Percentiles rank a stretch among this genome's conserved stretches.
Evolutionary conservation across 2,797 vertebrate genomes (phyloP).

Genomic region (Muraenolepis orangiensis): DNA sequence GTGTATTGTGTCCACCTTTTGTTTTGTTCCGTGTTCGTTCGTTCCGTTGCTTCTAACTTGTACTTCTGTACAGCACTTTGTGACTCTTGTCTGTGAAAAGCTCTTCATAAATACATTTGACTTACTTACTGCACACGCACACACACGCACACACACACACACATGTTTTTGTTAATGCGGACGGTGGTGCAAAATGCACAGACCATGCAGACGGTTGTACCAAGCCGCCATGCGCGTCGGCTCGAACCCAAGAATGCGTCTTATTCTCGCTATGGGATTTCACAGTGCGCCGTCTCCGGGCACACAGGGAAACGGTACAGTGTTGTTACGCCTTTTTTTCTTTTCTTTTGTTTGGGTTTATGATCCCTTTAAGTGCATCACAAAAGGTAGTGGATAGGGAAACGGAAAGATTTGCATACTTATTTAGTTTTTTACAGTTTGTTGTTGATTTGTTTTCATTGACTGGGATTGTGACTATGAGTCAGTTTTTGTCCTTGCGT

Average conservation of each 20-base stretch:
- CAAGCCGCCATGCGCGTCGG: neutral
- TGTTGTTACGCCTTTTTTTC: neutral
- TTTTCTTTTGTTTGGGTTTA: neutral
- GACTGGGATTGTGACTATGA: neutral
- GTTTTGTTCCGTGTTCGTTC: too few relatives aligned
- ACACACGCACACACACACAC: neutral
- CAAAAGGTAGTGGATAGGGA: neutral
- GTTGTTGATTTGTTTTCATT: neutral
- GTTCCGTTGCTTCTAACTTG: too few relatives aligned
- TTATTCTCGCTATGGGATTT: neutral
- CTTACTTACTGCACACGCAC: too few relatives aligned
- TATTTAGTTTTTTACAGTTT: neutral
- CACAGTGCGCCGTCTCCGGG: neutral
- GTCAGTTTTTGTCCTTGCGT: neutral
- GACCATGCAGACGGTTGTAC: neutral
- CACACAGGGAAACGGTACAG: neutral
- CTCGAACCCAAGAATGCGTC: neutral
- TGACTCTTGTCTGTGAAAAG: too few relatives aligned
- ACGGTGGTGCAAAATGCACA: neutral
- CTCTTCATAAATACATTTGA: too few relatives aligned
- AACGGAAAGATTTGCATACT: neutral
- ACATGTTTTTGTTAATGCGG: slow-evolving; percentile 4
- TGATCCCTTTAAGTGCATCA: neutral
- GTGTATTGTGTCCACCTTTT: too few relatives aligned
- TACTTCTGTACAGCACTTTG: too few relatives aligned